phyloP scores from a whole-genome alignment of 2,888 invertebrate genomes.

The Hypena proboscidalis region DNA sequence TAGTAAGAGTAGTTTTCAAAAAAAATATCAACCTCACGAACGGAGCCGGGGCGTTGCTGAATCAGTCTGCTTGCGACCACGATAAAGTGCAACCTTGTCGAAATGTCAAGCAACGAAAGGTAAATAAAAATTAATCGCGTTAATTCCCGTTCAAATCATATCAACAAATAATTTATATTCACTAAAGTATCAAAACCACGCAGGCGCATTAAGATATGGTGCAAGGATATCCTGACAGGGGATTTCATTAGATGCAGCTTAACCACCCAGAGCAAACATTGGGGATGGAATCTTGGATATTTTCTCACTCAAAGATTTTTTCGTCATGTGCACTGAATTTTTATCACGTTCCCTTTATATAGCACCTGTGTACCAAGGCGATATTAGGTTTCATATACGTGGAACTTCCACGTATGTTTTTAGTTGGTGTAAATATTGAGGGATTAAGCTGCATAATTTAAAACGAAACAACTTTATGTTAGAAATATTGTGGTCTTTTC shows the following conservation, averaged over 20 bases:
- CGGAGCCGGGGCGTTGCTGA: no score
- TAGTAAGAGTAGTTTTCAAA: no score
- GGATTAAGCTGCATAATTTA: no score
- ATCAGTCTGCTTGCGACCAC: no score
- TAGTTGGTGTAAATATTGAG: constrained; percentile 20
- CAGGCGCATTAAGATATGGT: constrained; percentile 57
- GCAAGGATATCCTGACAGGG: constrained; percentile 80
- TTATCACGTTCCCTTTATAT: constrained; percentile 54
- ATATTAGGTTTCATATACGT: constrained; percentile 33
- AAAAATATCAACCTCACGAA: no score
- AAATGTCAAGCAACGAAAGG: no score
- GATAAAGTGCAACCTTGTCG: background rate
- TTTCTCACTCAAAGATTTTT: constrained; percentile 73
- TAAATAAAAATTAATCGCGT: no score
- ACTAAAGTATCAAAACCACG: constrained; percentile 53
- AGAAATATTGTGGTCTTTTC: no score
- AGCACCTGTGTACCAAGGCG: constrained; percentile 32
- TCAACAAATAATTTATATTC: background rate
- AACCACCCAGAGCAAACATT: constrained; percentile 79
- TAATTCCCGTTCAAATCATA: no score
- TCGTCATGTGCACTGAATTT: constrained; percentile 69
- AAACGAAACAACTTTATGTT: no score
- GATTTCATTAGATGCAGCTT: constrained; percentile 86
- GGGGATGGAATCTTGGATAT: constrained; percentile 78
- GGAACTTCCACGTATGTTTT: constrained; percentile 20